Percentiles rank a stretch among this genome's conserved stretches.
phyloP scores from a whole-genome alignment of 2,888 invertebrate genomes.

The Diaprepes abbreviatus region DNA sequence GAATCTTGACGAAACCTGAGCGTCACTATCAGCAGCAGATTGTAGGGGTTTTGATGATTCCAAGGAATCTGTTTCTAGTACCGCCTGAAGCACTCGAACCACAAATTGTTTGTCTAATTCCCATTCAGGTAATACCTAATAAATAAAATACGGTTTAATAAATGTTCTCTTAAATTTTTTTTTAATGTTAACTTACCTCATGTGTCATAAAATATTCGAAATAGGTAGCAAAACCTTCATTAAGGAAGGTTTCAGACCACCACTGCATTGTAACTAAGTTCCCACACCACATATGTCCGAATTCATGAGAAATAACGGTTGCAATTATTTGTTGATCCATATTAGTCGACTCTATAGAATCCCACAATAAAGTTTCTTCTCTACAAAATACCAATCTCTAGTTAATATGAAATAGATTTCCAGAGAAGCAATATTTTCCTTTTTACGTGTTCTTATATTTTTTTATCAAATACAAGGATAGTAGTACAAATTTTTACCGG shows the following conservation, averaged over 20 bases:
- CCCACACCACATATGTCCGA: conserved; percentile 88
- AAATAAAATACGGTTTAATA: too few relatives aligned
- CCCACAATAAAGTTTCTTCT: conserved; percentile 73
- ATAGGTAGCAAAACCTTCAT: conserved; percentile 82
- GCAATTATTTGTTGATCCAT: conserved; percentile 71
- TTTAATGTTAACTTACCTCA: conserved; percentile 49
- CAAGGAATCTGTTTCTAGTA: conserved; percentile 74
- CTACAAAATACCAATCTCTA: conserved; percentile 61
- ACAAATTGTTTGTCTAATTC: conserved; percentile 79
- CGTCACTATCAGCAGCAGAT: conserved; percentile 70
- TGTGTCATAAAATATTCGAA: conserved; percentile 75
- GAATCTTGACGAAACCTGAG: conserved; percentile 75
- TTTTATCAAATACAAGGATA: too few relatives aligned
- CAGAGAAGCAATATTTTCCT: too few relatives aligned
- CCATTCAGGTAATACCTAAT: conserved; percentile 68
- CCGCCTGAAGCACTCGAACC: conserved; percentile 76
- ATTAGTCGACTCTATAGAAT: conserved; percentile 56
- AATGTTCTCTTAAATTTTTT: too few relatives aligned
- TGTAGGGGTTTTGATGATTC: conserved; percentile 73
- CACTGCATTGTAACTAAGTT: conserved; percentile 81
- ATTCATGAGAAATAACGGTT: conserved; percentile 80
- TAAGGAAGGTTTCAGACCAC: conserved; percentile 83
- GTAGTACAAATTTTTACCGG: too few relatives aligned
- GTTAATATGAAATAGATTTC: too few relatives aligned
- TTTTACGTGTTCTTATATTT: too few relatives aligned